A percentile compares a stretch with the other conserved stretches of the same genome.
Conservation (phyloP, 2,113 vertebrate species). For the Polypterus senegalus region DNA sequence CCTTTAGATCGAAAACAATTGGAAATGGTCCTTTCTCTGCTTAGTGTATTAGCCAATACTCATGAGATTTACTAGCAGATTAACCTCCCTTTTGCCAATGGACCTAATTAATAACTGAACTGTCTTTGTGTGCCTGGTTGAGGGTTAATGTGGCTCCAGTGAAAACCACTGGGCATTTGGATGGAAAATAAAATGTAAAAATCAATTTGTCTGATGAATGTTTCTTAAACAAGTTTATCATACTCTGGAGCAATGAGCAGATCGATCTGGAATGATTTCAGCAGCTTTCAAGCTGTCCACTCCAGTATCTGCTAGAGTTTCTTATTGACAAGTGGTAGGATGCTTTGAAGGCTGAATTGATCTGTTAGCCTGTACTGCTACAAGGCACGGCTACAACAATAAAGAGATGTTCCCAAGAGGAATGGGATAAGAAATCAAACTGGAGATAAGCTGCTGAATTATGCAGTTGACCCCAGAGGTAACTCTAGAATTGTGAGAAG, state of each 20-base stretch:
- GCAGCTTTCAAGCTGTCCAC: conserved; percentile 38
- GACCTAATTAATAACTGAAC: not conserved
- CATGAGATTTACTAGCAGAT: not conserved
- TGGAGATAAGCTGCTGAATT: conserved; percentile 42
- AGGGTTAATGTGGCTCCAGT: not conserved
- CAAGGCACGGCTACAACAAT: conserved; percentile 43
- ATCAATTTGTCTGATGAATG: conserved; percentile 49
- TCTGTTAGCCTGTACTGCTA: conserved; percentile 52
- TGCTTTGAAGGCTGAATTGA: conserved; percentile 55
- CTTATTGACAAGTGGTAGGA: conserved; percentile 44
- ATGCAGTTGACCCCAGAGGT: conserved; percentile 39
- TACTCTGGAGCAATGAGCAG: conserved; percentile 38
- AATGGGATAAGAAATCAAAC: conserved; percentile 41
- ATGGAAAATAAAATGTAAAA: conserved; percentile 1
- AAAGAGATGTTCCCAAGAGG: conserved; percentile 36
- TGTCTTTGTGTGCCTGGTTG: not conserved
- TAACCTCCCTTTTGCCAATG: not conserved
- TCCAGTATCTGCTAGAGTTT: conserved; percentile 55
- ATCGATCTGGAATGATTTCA: conserved; percentile 56
- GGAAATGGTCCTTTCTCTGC: not conserved
- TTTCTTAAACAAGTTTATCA: conserved; percentile 62
- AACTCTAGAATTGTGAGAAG: conserved; percentile 23
- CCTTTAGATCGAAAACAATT: not conserved
- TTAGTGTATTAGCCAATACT: not conserved
- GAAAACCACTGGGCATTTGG: not conserved